phyloP scores from a whole-genome alignment of 2,797 vertebrate genomes.

The Atherinosoma microstoma region DNA sequence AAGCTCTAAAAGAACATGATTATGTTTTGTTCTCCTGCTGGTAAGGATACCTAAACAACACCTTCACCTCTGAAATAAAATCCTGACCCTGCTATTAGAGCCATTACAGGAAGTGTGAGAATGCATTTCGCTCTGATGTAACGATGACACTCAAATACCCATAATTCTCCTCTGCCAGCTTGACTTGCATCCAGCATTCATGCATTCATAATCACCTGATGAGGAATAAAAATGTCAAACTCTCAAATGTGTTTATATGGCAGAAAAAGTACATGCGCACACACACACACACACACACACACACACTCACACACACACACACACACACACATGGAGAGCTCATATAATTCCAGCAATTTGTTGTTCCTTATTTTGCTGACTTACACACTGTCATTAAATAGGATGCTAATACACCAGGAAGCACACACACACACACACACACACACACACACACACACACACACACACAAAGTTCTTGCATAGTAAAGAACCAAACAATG shows the following conservation, averaged over 20 bases:
- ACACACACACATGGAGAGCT: background rate
- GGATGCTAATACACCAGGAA: conserved; percentile 18
- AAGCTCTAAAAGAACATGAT: background rate
- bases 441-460: background rate
- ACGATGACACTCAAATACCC: conserved; percentile 5
- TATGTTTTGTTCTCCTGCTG: background rate
- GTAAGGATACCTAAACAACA: background rate
- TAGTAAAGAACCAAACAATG: conserved; percentile 32
- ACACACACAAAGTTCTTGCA: conserved; percentile 18
- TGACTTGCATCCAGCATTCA: background rate
- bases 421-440: background rate
- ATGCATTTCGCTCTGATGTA: background rate
- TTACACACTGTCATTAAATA: conserved; percentile 34
- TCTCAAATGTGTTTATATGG: background rate
- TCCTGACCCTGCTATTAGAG: background rate
- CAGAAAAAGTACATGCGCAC: background rate
- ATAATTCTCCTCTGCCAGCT: conserved; percentile 4
- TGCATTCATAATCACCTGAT: background rate
- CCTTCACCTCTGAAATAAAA: background rate
- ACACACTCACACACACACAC: background rate
- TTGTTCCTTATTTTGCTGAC: conserved; percentile 23
- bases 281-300: background rate
- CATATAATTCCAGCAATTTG: background rate
- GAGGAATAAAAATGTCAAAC: background rate
- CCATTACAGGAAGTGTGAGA: background rate